Conservation (phyloP, 2,888 invertebrate genomes). For the Carcina quercana region DNA sequence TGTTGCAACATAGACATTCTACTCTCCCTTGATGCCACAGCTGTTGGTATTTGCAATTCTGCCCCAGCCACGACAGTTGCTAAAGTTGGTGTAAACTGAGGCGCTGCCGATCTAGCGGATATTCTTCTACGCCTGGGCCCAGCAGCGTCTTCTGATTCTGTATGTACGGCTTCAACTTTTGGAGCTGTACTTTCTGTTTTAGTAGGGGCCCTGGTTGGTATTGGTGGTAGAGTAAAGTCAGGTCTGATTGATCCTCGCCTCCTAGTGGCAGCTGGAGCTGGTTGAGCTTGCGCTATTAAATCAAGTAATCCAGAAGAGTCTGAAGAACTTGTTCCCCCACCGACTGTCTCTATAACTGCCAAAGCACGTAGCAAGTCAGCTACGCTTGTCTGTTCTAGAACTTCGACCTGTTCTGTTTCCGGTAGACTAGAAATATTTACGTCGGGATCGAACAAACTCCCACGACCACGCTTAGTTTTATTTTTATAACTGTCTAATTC, state of each 20-base stretch:
- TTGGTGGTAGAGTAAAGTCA: conserved; percentile 40
- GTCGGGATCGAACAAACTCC: conserved; percentile 62
- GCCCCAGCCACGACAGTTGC: conserved; percentile 65
- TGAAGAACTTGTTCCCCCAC: conserved; percentile 22
- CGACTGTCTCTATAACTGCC: conserved; percentile 76
- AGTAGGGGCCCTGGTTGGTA: conserved; percentile 27
- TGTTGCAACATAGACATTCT: conserved; percentile 60
- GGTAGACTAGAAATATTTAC: conserved; percentile 51
- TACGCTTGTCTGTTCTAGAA: conserved; percentile 87
- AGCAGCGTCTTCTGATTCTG: conserved; percentile 37
- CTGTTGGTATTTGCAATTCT: conserved; percentile 58
- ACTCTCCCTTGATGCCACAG: conserved; percentile 55
- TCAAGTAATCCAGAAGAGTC: conserved; percentile 40
- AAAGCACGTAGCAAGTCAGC: conserved; percentile 87
- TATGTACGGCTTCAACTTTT: conserved; percentile 10
- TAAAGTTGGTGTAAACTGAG: conserved; percentile 60
- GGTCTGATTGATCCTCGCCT: conserved; percentile 51
- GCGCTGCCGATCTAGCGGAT: conserved; percentile 56
- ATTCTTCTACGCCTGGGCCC: conserved; percentile 54
- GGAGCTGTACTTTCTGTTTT: conserved; percentile 22
- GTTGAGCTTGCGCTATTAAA: conserved; percentile 29
- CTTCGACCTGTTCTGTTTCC: conserved; percentile 69
- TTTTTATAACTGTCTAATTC: conserved; percentile 57
- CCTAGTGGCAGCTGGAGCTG: conserved; percentile 24
- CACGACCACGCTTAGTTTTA: conserved; percentile 53